Evolutionary conservation across 2,797 vertebrate species (phyloP).

Genomic region (Falco biarmicus): DNA sequence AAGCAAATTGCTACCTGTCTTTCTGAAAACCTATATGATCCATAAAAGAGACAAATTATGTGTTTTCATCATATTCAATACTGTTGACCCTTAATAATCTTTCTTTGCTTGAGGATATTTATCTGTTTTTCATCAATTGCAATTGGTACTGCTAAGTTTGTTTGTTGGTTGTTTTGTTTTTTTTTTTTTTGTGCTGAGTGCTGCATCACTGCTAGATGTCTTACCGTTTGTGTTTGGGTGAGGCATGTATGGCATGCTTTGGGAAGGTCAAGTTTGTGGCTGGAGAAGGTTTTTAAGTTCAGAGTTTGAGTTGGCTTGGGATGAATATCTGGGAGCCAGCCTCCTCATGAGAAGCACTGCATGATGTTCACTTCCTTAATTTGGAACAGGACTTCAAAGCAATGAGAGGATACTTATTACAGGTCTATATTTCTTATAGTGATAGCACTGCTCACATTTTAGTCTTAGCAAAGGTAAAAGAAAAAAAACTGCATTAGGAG

Average conservation of each 20-base stretch:
- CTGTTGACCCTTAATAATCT: not conserved
- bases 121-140: not conserved
- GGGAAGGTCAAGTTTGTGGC: not conserved
- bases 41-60: not conserved
- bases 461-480: not conserved
- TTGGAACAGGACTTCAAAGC: not conserved
- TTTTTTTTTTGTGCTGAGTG: not conserved
- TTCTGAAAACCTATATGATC: not conserved
- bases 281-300: not conserved
- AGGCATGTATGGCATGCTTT: not conserved
- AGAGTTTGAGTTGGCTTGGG: not conserved
- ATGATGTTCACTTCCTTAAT: not conserved
- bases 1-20: conserved; percentile 12
- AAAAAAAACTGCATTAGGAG: not conserved
- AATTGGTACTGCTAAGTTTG: not conserved
- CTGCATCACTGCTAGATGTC: not conserved
- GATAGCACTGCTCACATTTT: not conserved
- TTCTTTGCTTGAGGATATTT: not conserved
- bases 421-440: not conserved
- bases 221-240: not conserved
- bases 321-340: not conserved
- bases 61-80: not conserved
- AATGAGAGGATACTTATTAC: not conserved
- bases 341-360: not conserved
- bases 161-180: not conserved